Conservation (phyloP, 2,113 vertebrate species). For the Butorides virescens region DNA sequence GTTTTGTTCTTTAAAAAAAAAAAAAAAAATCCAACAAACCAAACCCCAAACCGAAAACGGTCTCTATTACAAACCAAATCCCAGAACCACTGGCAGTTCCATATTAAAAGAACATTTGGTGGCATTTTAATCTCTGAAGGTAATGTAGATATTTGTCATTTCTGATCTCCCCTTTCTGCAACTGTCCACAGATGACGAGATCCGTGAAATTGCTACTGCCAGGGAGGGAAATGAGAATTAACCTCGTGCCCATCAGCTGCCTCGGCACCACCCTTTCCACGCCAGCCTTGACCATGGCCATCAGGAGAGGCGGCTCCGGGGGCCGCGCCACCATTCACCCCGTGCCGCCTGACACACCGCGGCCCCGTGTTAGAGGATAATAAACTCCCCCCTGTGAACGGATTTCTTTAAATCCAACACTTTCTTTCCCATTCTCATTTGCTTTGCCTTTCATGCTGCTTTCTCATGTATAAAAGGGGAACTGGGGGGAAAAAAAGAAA, state of each 20-base stretch:
- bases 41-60: neutral
- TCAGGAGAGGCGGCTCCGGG: neutral
- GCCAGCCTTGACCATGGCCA: neutral
- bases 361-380: neutral
- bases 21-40: too few relatives aligned
- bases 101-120: conserved; percentile 51
- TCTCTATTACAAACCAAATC: neutral
- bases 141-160: conserved; percentile 71
- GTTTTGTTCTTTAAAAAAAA: neutral
- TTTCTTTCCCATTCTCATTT: conserved; percentile 51
- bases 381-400: neutral
- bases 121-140: conserved; percentile 64
- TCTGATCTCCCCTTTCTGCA: conserved; percentile 58
- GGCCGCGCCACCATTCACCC: neutral
- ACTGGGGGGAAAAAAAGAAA: neutral
- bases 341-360: neutral
- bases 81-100: neutral
- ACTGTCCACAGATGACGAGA: conserved; percentile 60
- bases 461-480: conserved; percentile 43
- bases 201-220: conserved; percentile 71
- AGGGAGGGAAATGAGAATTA: conserved; percentile 65
- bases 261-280: conserved; percentile 13
- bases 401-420: neutral
- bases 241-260: conserved; percentile 45
- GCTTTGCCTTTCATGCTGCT: conserved; percentile 65